Evolutionary conservation across 2,797 vertebrate genomes (phyloP), one percentile per base, ranked within the genome.

Genomic region (Megaceryle alcyon): DNA sequence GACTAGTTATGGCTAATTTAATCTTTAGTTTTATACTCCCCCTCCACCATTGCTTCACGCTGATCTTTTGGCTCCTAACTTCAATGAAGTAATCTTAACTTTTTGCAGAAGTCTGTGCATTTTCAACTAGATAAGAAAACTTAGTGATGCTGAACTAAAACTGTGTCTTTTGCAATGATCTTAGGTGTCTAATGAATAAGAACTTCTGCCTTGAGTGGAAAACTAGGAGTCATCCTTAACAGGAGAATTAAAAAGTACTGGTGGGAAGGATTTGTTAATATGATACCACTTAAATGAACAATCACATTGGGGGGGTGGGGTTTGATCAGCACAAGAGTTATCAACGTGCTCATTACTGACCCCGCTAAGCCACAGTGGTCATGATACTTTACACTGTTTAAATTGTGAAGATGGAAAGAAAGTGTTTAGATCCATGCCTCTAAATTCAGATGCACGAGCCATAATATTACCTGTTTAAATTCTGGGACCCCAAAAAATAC

Each of bases 31-130:
- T 69, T 35, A 23, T 31, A 13, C 26, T 54, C 79, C 54, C 48
- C 7, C 4, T 57, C 21, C 16, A 3, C 25, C 23, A 11, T 15
- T 60, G 21, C 18, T 57, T 61, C 0, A 0, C 13, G 17, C 12
- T 60, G 44, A 56, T 51, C 48, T 84, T 78, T 75, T 68, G 23
- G 3, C 48, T 92, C 5, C 37, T 9, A 78, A 33, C 3, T 37
- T 86, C 10, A 23, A 6, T 11, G 9, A 84, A n/a, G n/a, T n/a
- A n/a, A n/a, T n/a, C n/a, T n/a, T n/a, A n/a, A 26, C 6, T 17
- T 68, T 57, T 28, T 65, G 7, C 20, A 23, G n/a, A 48, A 63
- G 3, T 37, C 23, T 65, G 4, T 53, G 29, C 12, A 1, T 76
- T 66, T 57, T 79, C 37, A 46, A 2, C 14, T 48, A 29, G 25